Conservation (phyloP, 2,113 vertebrate genomes). For the Eublepharis macularius region DNA sequence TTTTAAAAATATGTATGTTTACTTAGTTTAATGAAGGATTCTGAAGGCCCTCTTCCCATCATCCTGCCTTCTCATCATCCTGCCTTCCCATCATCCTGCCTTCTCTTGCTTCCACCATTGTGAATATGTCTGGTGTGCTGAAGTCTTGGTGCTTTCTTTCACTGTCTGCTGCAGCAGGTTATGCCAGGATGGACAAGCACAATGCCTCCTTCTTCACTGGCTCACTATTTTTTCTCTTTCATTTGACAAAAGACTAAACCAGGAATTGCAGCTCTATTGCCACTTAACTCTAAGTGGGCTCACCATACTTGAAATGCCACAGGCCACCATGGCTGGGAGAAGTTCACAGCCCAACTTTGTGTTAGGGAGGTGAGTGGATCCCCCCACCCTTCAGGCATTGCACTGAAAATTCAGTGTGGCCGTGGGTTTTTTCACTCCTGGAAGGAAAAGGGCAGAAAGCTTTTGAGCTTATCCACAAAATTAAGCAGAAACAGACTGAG, state of each 20-base stretch:
- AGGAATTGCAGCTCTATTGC: neutral
- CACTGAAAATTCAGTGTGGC: neutral
- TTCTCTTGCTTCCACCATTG: neutral
- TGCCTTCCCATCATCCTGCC: neutral
- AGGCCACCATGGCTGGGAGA: neutral
- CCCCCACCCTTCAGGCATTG: neutral
- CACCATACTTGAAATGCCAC: neutral
- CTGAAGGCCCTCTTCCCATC: neutral
- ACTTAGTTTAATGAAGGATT: slow-evolving; percentile 17
- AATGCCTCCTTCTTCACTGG: neutral
- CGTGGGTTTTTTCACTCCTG: neutral
- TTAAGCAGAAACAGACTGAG: neutral
- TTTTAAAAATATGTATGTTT: neutral
- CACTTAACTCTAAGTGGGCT: neutral
- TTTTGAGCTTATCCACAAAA: neutral
- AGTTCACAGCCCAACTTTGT: neutral
- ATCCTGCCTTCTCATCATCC: neutral
- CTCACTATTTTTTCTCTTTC: neutral
- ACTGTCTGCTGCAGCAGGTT: neutral
- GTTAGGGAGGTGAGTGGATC: too few relatives aligned
- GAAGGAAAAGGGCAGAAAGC: neutral
- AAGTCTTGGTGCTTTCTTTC: neutral
- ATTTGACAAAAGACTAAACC: neutral
- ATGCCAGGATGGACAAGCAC: neutral
- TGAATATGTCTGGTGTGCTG: neutral